Evolutionary conservation across 2,888 invertebrate species (phyloP).

Genomic region (Drosophila anomalata): DNA sequence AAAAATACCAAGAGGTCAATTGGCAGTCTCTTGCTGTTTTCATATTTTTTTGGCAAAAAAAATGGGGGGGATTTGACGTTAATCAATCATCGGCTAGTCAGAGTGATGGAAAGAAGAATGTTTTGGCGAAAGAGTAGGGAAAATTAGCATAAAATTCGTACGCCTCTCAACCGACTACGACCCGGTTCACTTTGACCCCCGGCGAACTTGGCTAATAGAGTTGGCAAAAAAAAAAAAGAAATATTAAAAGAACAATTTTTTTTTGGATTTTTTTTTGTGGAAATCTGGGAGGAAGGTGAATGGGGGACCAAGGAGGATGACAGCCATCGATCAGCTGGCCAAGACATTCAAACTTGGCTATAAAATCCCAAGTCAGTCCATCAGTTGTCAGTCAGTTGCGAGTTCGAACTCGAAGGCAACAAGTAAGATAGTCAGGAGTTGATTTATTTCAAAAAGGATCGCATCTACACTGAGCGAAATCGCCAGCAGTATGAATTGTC

Average conservation of each 20-base stretch:
- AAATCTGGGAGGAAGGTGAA: neutral
- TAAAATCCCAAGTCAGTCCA: slow-evolving; percentile 55
- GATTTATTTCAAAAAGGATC: neutral
- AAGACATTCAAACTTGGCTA: slow-evolving; percentile 45
- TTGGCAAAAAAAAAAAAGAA: neutral
- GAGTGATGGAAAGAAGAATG: slow-evolving; percentile 25
- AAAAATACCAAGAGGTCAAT: slow-evolving; percentile 8
- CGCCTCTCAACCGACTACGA: slow-evolving; percentile 25
- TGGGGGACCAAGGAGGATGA: neutral
- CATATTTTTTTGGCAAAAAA: neutral
- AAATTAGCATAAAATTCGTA: slow-evolving; percentile 49
- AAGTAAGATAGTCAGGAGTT: slow-evolving; percentile 47
- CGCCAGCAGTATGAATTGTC: slow-evolving; percentile 44
- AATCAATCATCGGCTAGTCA: slow-evolving; percentile 42
- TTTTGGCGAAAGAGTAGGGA: slow-evolving; percentile 30
- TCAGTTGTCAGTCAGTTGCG: slow-evolving; percentile 67
- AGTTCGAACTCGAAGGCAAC: slow-evolving; percentile 66
- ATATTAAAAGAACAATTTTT: neutral
- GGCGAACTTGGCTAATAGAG: slow-evolving; percentile 36
- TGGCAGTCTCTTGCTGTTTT: neutral
- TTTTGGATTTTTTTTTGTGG: neutral
- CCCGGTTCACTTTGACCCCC: slow-evolving; percentile 43
- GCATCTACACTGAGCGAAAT: neutral
- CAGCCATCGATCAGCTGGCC: slow-evolving; percentile 37
- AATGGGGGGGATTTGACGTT: slow-evolving; percentile 12